phyloP scores from a whole-genome alignment of 2,888 invertebrate species.

The Pediacus dermestoides region DNA sequence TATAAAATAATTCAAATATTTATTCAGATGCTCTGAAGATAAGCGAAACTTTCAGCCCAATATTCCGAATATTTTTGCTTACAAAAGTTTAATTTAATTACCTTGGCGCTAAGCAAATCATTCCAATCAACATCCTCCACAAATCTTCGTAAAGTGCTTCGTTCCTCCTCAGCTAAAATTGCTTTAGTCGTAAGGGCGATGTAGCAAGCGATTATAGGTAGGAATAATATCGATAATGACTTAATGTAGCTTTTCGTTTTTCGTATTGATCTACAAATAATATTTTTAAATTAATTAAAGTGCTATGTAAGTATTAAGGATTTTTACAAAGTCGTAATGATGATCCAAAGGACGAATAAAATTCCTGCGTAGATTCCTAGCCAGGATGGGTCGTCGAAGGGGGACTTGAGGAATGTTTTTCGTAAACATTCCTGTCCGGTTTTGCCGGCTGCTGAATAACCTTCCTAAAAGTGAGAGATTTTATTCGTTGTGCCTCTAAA shows the following conservation, averaged over 20 bases:
- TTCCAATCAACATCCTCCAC: conserved; percentile 41
- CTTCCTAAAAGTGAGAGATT: conserved; percentile 35
- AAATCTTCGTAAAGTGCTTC: conserved; percentile 35
- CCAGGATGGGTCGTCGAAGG: conserved; percentile 61
- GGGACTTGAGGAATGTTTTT: conserved; percentile 56
- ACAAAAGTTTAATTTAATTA: conserved; percentile 34
- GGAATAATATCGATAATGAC: conserved; percentile 40
- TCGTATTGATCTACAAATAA: conserved; percentile 40
- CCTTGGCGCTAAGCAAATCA: conserved; percentile 38
- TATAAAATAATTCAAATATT: no score
- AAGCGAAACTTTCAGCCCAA: no score
- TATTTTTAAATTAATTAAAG: conserved; percentile 2
- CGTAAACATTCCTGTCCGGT: conserved; percentile 47
- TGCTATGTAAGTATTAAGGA: background rate
- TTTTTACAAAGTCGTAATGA: conserved; percentile 60
- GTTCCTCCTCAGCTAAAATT: conserved; percentile 34
- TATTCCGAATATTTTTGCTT: no score
- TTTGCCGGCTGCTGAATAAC: conserved; percentile 43
- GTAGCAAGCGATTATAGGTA: conserved; percentile 42
- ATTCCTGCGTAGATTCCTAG: conserved; percentile 61
- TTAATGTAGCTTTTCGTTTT: conserved; percentile 45
- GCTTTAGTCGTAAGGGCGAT: conserved; percentile 44
- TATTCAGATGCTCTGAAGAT: no score
- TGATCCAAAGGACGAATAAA: conserved; percentile 62
- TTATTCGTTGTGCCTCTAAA: background rate